A percentile compares a stretch with the other conserved stretches of the same genome.
Evolutionary conservation across 2,888 invertebrate species (phyloP).

Genomic region (Drosophila prostipennis): DNA sequence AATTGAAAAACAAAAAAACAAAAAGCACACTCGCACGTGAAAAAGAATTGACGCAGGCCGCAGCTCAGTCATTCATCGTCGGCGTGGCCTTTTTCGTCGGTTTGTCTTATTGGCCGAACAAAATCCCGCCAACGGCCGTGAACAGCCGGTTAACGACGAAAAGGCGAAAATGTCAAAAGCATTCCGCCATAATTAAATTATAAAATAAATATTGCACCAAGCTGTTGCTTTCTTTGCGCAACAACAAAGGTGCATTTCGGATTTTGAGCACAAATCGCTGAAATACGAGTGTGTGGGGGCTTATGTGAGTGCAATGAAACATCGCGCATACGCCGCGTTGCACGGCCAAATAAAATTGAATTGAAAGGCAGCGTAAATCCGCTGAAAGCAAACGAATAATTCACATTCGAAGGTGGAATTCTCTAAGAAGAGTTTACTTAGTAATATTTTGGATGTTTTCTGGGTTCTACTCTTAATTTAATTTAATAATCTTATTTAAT

Average conservation of each 20-base stretch:
- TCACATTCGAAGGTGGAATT: background rate
- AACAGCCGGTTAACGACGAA: background rate
- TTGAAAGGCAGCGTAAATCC: slow-evolving; percentile 33
- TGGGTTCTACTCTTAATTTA: no score
- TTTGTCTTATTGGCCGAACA: slow-evolving; percentile 53
- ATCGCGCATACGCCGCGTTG: slow-evolving; percentile 62
- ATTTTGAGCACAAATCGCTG: slow-evolving; percentile 39
- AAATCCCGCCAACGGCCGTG: slow-evolving; percentile 13
- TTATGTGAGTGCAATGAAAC: no score
- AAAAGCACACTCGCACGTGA: slow-evolving; percentile 25
- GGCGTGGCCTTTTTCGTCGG: slow-evolving; percentile 48
- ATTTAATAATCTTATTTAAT: no score
- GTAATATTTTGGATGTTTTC: no score
- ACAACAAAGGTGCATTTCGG: slow-evolving; percentile 36
- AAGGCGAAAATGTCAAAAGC: slow-evolving; percentile 32
- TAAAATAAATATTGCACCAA: slow-evolving; percentile 53
- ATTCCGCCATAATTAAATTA: slow-evolving; percentile 55
- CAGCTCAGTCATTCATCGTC: slow-evolving; percentile 62
- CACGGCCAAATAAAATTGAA: slow-evolving; percentile 37
- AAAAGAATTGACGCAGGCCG: slow-evolving; percentile 35
- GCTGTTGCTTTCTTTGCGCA: slow-evolving; percentile 47
- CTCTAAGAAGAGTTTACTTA: background rate
- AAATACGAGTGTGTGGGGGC: slow-evolving; percentile 13
- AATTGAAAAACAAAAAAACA: slow-evolving; percentile 43
- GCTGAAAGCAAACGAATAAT: slow-evolving; percentile 35